Evolutionary conservation across 2,113 vertebrate species (phyloP).

Genomic region (Dermatemys mawii): DNA sequence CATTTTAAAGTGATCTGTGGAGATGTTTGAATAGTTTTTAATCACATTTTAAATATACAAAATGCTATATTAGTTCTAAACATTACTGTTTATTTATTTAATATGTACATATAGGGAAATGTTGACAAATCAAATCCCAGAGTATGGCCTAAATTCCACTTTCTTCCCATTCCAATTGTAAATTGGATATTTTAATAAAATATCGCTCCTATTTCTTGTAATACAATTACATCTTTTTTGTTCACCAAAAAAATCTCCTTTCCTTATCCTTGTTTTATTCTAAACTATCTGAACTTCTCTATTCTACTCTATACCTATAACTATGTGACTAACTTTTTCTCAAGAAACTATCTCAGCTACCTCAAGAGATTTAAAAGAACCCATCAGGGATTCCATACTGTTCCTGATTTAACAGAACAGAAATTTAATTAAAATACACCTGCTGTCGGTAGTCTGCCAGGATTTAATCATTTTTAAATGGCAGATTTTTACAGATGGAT

Average conservation of each 20-base stretch:
- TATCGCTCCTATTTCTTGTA: neutral
- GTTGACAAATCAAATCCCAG: neutral
- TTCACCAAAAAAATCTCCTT: neutral
- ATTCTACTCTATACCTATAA: neutral
- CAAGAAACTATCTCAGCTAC: neutral
- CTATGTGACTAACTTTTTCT: neutral
- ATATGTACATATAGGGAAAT: neutral
- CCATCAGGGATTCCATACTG: neutral
- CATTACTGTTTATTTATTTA: neutral
- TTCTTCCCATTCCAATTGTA: neutral
- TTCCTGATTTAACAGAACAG: conserved; percentile 27
- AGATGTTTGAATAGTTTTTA: neutral
- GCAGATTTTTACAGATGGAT: conserved; percentile 18
- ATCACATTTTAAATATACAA: neutral
- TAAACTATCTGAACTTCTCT: neutral
- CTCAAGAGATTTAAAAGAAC: neutral
- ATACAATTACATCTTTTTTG: neutral
- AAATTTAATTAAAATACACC: conserved; percentile 66
- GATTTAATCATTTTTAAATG: conserved; percentile 44
- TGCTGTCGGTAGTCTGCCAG: conserved; percentile 1
- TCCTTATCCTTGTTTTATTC: neutral
- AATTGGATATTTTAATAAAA: neutral
- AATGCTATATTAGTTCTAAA: neutral
- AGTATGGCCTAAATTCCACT: neutral
- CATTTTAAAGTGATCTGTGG: neutral